These are phyloP conservation scores for Seriola quinqueradiata DNA, from an alignment of 2,113 vertebrate genomes.

Conservation along the genomic window DNA sequence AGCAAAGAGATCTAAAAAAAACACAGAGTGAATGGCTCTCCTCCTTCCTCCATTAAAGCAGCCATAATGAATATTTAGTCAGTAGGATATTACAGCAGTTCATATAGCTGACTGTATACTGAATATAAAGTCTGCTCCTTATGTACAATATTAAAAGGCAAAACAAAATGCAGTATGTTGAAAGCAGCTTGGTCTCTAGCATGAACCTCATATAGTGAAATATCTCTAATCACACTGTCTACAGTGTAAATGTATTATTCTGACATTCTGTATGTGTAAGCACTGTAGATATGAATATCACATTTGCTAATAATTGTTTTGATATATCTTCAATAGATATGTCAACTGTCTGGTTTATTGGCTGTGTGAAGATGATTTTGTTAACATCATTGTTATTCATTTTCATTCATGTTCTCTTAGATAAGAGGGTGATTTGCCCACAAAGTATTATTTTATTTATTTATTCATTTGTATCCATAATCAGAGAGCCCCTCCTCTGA, in stretches of 20 bases:
- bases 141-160: not conserved
- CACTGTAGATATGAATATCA: not conserved
- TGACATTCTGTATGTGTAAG: conserved; percentile 23
- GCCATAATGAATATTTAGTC: not conserved
- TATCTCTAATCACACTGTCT: conserved; percentile 11
- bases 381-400: too few relatives aligned
- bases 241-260: conserved; percentile 4
- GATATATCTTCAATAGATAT: conserved; percentile 27
- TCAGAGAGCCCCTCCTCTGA: conserved; percentile 4
- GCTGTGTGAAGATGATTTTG: conserved; percentile 10
- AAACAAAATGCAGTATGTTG: not conserved
- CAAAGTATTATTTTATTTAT: not conserved
- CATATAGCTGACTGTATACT: not conserved
- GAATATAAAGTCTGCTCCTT: conserved; percentile 8
- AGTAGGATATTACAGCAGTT: not conserved
- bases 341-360: not conserved
- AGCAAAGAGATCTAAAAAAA: conserved; percentile 1
- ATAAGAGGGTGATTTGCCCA: not conserved
- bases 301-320: not conserved
- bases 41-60: not conserved
- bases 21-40: not conserved
- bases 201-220: conserved; percentile 15
- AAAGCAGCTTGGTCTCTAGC: not conserved
- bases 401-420: too few relatives aligned
- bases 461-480: conserved; percentile 3